Percentiles rank a stretch among this genome's conserved stretches.
Evolutionary conservation across 2,888 invertebrate genomes (phyloP).

Genomic region (Peribatodes rhomboidaria): DNA sequence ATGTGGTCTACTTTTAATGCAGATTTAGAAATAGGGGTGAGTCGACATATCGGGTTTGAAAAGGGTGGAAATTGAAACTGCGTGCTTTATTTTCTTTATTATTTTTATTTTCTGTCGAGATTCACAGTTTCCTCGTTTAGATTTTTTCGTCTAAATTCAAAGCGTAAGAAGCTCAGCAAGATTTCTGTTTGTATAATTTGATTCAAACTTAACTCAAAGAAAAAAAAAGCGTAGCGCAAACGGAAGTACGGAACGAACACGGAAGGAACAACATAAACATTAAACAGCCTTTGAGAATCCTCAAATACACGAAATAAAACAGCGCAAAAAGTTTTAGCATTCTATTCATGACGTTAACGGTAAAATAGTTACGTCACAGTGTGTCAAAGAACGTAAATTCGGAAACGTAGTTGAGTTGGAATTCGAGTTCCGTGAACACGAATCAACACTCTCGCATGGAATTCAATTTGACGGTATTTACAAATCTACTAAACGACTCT

Average conservation of each 20-base stretch:
- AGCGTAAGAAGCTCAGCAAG: not conserved
- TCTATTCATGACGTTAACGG: not conserved
- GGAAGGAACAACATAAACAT: conserved; percentile 10
- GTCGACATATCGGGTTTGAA: conserved; percentile 1
- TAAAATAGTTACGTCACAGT: conserved; percentile 20
- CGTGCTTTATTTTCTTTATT: not conserved
- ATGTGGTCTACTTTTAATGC: not conserved
- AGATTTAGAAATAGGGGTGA: not conserved
- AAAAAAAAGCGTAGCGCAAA: not conserved
- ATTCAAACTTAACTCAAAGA: not conserved
- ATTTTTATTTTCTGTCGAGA: no score
- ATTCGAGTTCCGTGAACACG: conserved; percentile 34
- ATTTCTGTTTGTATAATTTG: not conserved
- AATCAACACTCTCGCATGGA: conserved; percentile 40
- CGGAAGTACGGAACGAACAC: conserved; percentile 1
- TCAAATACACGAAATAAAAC: not conserved
- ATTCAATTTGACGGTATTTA: conserved; percentile 42
- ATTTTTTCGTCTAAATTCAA: no score
- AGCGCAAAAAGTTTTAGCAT: conserved; percentile 10
- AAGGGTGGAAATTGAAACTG: not conserved
- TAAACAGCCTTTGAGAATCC: conserved; percentile 8
- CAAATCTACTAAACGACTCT: conserved; percentile 22
- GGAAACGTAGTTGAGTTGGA: conserved; percentile 28
- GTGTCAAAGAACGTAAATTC: conserved; percentile 30
- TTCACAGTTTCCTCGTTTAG: no score